A percentile compares a stretch with the other conserved stretches of the same genome.
phyloP scores from a whole-genome alignment of 2,888 invertebrate genomes.

The Stenchaetothrips biformis region DNA sequence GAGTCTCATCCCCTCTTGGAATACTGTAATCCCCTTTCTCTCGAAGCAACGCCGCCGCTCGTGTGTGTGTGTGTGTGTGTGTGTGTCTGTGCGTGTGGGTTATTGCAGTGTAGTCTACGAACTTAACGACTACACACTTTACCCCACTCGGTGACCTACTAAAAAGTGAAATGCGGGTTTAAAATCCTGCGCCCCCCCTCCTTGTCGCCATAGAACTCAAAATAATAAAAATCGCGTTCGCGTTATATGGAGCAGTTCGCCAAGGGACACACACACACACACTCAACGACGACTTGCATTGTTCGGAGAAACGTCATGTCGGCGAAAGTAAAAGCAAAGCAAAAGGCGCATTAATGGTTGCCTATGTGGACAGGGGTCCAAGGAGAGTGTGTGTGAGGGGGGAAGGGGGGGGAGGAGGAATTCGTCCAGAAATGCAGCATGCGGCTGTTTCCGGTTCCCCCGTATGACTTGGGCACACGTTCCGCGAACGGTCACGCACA shows the following conservation, averaged over 20 bases:
- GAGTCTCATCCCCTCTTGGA: background rate
- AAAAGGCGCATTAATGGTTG: too few species aligned
- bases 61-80: background rate
- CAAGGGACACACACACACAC: too few species aligned
- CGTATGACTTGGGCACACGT: background rate
- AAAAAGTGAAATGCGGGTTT: background rate
- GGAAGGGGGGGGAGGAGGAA: too few species aligned
- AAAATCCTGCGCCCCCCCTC: background rate
- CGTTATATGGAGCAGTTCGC: background rate
- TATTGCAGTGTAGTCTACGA: background rate
- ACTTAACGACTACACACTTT: background rate
- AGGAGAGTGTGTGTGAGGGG: too few species aligned
- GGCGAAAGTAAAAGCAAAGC: too few species aligned
- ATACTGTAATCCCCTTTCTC: background rate
- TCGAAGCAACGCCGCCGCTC: background rate
- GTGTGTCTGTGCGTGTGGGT: background rate
- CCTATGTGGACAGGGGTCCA: too few species aligned
- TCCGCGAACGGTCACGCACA: background rate
- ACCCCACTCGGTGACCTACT: background rate
- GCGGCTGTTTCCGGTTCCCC: background rate
- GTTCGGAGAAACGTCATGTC: too few species aligned
- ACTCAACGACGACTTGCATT: too few species aligned
- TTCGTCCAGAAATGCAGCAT: background rate
- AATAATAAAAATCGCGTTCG: conserved; percentile 1
- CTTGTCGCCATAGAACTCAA: background rate